Evolutionary conservation across 1,140 invertebrate genomes (phyloP).

Genomic region (Piezodorus guildinii): DNA sequence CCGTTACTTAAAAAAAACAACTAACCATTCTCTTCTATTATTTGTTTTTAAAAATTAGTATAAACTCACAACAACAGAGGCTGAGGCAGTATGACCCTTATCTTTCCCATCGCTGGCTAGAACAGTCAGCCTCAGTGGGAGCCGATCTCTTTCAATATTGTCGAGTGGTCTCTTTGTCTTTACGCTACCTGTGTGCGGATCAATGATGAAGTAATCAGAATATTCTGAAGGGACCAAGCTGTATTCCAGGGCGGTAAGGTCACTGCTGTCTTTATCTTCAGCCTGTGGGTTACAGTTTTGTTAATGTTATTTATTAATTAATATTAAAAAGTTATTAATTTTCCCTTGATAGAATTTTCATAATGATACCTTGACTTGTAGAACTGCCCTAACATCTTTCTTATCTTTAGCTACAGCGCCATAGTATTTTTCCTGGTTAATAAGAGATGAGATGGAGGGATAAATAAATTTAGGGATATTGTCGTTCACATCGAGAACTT

Average conservation of each 20-base stretch:
- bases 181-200: slow-evolving; percentile 57
- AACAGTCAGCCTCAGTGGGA: slow-evolving; percentile 63
- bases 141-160: slow-evolving; percentile 42
- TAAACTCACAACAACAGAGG: slow-evolving; percentile 48
- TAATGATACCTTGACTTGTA: slow-evolving; percentile 50
- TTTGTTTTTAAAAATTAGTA: too few relatives aligned
- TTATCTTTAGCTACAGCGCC: slow-evolving; percentile 56
- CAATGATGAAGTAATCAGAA: slow-evolving; percentile 60
- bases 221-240: slow-evolving; percentile 45
- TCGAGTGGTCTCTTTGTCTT: slow-evolving; percentile 59
- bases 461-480: slow-evolving; percentile 71
- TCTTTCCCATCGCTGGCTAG: slow-evolving; percentile 47
- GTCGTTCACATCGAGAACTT: slow-evolving; percentile 77
- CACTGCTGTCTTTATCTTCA: slow-evolving; percentile 68
- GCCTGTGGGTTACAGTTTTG: slow-evolving; percentile 39
- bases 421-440: slow-evolving; percentile 49
- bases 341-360: not conserved
- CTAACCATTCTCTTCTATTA: not conserved
- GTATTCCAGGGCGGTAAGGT: slow-evolving; percentile 63
- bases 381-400: slow-evolving; percentile 54
- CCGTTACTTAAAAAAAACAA: not conserved
- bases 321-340: too few relatives aligned
- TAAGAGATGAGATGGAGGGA: slow-evolving; percentile 38
- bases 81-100: slow-evolving; percentile 54
- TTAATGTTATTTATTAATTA: too few relatives aligned